These are phyloP conservation scores for Mythimna impura DNA, from an alignment of 2,888 invertebrate genomes.

Conservation along the genomic window DNA sequence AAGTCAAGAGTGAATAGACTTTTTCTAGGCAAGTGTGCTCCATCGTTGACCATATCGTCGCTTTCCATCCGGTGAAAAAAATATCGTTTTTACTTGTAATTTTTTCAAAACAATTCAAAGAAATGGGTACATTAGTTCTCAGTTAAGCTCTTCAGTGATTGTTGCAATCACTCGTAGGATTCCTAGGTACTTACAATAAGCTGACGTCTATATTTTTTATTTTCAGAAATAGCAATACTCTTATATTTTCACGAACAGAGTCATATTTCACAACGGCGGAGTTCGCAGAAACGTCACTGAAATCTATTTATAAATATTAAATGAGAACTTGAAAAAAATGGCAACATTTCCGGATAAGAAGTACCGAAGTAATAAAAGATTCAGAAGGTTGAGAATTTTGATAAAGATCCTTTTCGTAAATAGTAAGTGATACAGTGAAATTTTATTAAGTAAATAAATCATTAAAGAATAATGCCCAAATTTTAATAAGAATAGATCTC, in stretches of 20 bases:
- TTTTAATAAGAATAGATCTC: too few relatives aligned
- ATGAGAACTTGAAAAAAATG: constrained; percentile 6
- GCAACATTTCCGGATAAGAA: constrained; percentile 1
- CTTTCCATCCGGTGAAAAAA: too few relatives aligned
- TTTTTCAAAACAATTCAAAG: background rate
- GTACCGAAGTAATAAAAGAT: background rate
- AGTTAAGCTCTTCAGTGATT: background rate
- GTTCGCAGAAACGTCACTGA: constrained; percentile 14
- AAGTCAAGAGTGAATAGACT: too few relatives aligned
- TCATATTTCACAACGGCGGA: constrained; percentile 1
- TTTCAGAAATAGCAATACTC: background rate
- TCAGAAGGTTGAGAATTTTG: constrained; percentile 17
- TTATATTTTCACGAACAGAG: background rate
- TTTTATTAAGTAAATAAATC: background rate
- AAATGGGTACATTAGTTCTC: background rate
- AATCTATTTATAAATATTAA: constrained; percentile 42
- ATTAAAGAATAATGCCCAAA: background rate
- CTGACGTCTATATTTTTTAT: background rate
- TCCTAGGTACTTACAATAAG: background rate
- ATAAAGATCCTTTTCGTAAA: constrained; percentile 10
- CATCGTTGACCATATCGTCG: too few relatives aligned
- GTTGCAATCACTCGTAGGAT: background rate
- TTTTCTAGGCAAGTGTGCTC: too few relatives aligned
- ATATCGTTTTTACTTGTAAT: background rate
- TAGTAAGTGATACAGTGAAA: background rate